phyloP scores from a whole-genome alignment of 2,797 vertebrate species.

The Capromys pilorides region DNA sequence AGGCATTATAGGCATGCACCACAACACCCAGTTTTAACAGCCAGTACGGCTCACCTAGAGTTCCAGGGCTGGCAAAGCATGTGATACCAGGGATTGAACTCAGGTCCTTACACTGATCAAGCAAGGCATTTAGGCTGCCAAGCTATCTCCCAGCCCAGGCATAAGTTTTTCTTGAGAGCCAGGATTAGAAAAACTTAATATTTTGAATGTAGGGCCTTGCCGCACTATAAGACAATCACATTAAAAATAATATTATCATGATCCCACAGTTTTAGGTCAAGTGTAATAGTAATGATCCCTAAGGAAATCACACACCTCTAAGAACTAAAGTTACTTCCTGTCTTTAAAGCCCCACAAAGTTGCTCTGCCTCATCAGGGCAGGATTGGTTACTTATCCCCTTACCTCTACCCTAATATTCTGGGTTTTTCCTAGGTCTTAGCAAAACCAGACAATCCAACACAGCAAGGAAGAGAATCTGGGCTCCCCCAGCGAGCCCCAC shows the following conservation, averaged over 20 bases:
- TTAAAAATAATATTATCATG: neutral
- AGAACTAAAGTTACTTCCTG: neutral
- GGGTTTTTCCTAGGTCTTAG: neutral
- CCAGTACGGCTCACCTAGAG: too few species aligned
- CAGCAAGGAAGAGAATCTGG: constrained; percentile 25
- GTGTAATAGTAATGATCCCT: neutral
- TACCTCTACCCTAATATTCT: neutral
- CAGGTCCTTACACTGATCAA: too few species aligned
- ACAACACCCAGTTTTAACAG: too few species aligned
- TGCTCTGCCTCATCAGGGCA: neutral
- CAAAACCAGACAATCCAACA: neutral
- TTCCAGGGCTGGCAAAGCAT: too few species aligned
- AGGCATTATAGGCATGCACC: too few species aligned
- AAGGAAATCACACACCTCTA: neutral
- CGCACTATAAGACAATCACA: constrained; percentile 28
- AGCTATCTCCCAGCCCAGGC: too few species aligned
- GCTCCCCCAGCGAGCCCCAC: neutral
- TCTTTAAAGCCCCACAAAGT: neutral
- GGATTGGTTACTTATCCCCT: neutral
- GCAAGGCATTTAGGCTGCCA: too few species aligned
- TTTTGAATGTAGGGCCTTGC: neutral
- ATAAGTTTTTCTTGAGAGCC: neutral
- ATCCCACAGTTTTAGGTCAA: constrained; percentile 4
- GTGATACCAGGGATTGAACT: too few species aligned
- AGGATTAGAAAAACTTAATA: constrained; percentile 18